Evolutionary conservation across 2,113 vertebrate genomes (phyloP).

Genomic region (Spilogale gracilis): DNA sequence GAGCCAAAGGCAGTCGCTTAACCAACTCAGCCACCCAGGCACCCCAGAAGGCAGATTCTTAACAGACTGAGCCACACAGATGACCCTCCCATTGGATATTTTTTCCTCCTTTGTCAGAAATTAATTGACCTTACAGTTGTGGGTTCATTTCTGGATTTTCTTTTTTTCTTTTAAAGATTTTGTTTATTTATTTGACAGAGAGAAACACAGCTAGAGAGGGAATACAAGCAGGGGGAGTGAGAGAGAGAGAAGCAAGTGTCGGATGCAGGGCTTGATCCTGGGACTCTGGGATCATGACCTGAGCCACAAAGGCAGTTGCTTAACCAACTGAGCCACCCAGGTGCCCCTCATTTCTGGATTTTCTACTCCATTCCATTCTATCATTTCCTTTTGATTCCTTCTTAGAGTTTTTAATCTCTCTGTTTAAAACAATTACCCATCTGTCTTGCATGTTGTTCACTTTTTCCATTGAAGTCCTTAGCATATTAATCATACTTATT

Average conservation of each 20-base stretch:
- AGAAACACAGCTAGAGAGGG: too few species aligned
- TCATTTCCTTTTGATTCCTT: neutral
- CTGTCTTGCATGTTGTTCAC: neutral
- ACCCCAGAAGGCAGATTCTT: neutral
- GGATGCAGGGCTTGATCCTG: too few species aligned
- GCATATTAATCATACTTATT: neutral
- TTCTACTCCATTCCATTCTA: neutral
- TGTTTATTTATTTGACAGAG: too few species aligned
- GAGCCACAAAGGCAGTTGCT: too few species aligned
- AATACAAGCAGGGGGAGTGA: too few species aligned
- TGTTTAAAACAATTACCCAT: neutral
- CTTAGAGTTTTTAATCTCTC: neutral
- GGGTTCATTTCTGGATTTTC: neutral
- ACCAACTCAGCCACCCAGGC: too few species aligned
- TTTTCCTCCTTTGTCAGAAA: neutral
- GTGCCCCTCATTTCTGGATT: neutral
- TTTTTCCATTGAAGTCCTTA: neutral
- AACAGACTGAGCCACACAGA: neutral
- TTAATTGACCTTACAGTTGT: neutral
- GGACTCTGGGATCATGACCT: too few species aligned
- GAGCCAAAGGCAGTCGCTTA: too few species aligned
- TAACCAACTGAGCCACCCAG: too few species aligned
- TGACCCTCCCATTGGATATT: neutral
- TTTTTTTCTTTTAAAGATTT: neutral
- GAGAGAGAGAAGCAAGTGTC: too few species aligned